Percentiles rank a stretch among this genome's conserved stretches.
Conservation (phyloP, 2,113 vertebrate species). For the Clinocottus analis region DNA sequence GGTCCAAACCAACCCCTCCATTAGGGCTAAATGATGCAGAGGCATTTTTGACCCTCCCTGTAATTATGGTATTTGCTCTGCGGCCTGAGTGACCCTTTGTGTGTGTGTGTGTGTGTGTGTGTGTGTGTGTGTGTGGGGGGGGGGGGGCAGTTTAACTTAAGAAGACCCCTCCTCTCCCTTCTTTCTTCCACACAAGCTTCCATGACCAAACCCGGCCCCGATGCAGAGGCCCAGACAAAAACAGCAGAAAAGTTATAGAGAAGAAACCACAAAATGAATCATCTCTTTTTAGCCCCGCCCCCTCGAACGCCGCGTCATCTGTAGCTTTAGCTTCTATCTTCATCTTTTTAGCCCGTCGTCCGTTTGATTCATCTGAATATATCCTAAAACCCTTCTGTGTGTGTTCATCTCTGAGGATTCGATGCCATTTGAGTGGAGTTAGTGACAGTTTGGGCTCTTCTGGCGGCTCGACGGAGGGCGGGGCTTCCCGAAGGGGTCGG, state of each 20-base stretch:
- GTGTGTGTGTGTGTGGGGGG: conserved; percentile 1
- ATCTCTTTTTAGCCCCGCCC: neutral
- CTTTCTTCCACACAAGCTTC: neutral
- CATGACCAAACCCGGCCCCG: neutral
- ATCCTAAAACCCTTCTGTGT: no score
- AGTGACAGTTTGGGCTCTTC: neutral
- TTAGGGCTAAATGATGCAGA: neutral
- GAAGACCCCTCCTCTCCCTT: neutral
- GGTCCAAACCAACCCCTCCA: neutral
- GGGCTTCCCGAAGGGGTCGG: neutral
- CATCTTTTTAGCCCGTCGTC: no score
- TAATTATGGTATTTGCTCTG: conserved; percentile 57
- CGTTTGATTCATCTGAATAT: no score
- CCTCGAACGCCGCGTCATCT: no score
- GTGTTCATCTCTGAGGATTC: no score
- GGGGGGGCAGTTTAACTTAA: conserved; percentile 16
- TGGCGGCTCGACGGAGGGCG: no score
- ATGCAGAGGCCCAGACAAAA: neutral
- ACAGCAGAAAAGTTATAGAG: neutral
- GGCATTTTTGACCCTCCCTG: conserved; percentile 56
- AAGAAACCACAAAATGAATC: no score
- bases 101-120: conserved; percentile 8
- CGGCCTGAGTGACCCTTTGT: conserved; percentile 45
- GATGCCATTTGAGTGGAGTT: no score
- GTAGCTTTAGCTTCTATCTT: no score